Evolutionary conservation across 1,140 invertebrate genomes (phyloP).

Genomic region (Diabrotica undecimpunctata): DNA sequence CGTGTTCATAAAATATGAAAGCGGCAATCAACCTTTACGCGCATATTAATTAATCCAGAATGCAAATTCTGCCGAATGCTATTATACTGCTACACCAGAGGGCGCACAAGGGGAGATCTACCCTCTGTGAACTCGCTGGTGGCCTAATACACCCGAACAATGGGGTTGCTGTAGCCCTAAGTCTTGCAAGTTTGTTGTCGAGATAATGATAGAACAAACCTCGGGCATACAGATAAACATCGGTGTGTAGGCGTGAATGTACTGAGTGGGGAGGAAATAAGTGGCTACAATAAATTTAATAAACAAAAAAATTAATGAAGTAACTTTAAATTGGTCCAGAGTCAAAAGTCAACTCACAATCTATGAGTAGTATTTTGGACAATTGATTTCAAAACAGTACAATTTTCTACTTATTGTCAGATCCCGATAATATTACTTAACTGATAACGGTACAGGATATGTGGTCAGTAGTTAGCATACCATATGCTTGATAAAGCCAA

Average conservation of each 20-base stretch:
- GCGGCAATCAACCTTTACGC: constrained; percentile 16
- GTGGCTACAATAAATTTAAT: too few species aligned
- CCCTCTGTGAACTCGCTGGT: constrained; percentile 43
- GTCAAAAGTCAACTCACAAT: too few species aligned
- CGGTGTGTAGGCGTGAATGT: constrained; percentile 3
- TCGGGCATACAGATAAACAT: constrained; percentile 4
- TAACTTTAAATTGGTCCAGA: too few species aligned
- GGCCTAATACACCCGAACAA: constrained; percentile 39
- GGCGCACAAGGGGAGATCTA: constrained; percentile 33
- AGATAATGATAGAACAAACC: constrained; percentile 7
- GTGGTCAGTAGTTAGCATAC: too few species aligned
- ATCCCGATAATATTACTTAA: too few species aligned
- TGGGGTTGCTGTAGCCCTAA: constrained; percentile 34
- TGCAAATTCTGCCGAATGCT: constrained; percentile 37
- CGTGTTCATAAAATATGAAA: constrained; percentile 22
- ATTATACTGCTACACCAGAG: constrained; percentile 35
- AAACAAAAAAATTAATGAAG: too few species aligned
- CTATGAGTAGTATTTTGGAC: too few species aligned
- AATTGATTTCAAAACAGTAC: too few species aligned
- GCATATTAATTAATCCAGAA: constrained; percentile 40
- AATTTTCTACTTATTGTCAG: too few species aligned
- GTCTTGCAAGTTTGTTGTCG: constrained; percentile 34
- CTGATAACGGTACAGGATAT: too few species aligned
- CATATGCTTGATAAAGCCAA: too few species aligned
- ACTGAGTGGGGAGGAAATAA: background rate